phyloP scores from a whole-genome alignment of 2,888 invertebrate species.

The Euplagia quadripunctaria region DNA sequence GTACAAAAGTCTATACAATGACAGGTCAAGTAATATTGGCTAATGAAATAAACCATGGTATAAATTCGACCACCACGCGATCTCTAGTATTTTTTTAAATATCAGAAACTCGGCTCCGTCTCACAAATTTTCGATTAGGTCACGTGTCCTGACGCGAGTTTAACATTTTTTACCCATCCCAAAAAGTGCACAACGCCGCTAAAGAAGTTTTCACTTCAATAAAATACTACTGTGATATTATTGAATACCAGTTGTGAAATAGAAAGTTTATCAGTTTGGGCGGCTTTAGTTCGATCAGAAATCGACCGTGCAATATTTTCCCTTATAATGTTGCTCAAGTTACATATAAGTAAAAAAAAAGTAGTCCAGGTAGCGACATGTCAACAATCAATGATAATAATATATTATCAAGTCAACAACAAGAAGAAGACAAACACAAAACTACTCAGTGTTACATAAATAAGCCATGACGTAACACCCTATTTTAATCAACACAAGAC shows the following conservation, averaged over 20 bases:
- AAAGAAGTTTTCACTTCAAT: no score
- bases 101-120: no score
- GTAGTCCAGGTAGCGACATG: not conserved
- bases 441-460: not conserved
- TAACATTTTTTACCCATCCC: no score
- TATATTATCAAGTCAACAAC: not conserved
- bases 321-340: not conserved
- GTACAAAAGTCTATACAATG: no score
- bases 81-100: no score
- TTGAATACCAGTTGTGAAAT: not conserved
- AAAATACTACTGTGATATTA: not conserved
- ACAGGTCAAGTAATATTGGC: no score
- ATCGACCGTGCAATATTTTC: not conserved
- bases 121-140: no score
- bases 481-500: conserved; percentile 1
- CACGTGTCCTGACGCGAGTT: no score
- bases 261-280: not conserved
- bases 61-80: no score
- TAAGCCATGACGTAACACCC: not conserved
- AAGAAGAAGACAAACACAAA: conserved; percentile 2
- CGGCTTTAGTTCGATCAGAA: not conserved
- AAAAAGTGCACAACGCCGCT: no score
- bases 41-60: no score
- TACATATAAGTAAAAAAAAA: not conserved
- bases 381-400: not conserved